phyloP scores from a whole-genome alignment of 2,113 vertebrate genomes.

The Malurus melanocephalus region DNA sequence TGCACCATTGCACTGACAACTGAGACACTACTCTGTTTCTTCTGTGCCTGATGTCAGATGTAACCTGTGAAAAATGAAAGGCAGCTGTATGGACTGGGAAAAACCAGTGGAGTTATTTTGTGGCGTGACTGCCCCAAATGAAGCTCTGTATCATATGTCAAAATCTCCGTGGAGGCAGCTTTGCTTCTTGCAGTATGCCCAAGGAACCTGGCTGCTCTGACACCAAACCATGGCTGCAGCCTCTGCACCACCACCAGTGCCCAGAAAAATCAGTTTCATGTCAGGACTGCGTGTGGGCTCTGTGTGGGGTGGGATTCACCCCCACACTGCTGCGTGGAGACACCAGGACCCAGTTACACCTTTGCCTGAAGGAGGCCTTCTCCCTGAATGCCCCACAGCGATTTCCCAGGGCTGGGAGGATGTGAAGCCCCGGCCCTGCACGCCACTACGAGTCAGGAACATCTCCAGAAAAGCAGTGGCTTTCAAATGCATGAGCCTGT shows the following conservation, averaged over 20 bases:
- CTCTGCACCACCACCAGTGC: neutral
- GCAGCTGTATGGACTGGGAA: neutral
- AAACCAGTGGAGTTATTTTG: neutral
- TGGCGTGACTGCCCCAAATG: neutral
- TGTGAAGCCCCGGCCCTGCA: neutral
- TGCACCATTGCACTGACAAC: neutral
- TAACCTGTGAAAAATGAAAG: neutral
- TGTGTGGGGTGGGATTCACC: neutral
- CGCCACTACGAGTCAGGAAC: neutral
- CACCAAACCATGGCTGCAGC: neutral
- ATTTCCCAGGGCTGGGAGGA: neutral
- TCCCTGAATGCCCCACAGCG: accelerated
- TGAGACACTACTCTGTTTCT: neutral
- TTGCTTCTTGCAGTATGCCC: neutral
- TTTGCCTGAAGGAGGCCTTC: neutral
- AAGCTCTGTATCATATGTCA: neutral
- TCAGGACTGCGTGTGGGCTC: neutral
- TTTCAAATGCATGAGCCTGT: neutral
- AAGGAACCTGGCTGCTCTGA: neutral
- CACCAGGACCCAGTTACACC: neutral
- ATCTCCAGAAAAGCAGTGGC: neutral
- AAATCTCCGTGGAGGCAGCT: neutral
- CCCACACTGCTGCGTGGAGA: neutral
- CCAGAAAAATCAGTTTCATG: neutral
- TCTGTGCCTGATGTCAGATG: neutral